phyloP scores from a whole-genome alignment of 1,140 invertebrate species.

The Polyergus mexicanus region DNA sequence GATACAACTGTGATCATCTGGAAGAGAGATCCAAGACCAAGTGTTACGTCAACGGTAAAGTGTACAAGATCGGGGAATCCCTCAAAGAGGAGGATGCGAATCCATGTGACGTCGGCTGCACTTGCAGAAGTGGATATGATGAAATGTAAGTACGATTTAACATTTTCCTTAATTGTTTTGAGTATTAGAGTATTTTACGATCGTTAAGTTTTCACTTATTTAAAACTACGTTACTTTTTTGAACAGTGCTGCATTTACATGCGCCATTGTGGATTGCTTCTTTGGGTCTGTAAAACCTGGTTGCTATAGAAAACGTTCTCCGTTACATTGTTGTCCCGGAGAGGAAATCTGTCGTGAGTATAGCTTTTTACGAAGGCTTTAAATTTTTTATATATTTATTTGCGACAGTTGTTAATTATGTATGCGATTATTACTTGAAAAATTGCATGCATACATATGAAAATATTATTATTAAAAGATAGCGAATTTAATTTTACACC shows the following conservation, averaged over 20 bases:
- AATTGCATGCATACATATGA: too few relatives aligned
- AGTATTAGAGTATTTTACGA: neutral
- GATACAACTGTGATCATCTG: constrained; percentile 73
- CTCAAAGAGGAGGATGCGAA: constrained; percentile 69
- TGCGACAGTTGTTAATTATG: neutral
- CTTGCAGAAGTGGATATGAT: neutral
- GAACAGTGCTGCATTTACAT: constrained; percentile 72
- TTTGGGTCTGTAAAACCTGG: neutral
- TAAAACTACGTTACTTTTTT: neutral
- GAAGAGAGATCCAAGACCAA: constrained; percentile 57
- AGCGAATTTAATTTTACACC: too few relatives aligned
- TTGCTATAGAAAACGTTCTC: constrained; percentile 61
- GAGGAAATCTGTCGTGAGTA: constrained; percentile 76
- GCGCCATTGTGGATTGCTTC: constrained; percentile 74
- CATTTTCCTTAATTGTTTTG: neutral
- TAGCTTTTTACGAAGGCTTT: neutral
- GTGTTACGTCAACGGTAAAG: constrained; percentile 74
- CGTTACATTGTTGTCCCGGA: constrained; percentile 65
- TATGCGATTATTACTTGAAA: too few relatives aligned
- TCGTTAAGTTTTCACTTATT: neutral
- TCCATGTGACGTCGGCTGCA: constrained; percentile 71
- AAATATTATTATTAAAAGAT: too few relatives aligned
- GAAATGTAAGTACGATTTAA: constrained; percentile 54
- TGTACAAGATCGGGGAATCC: constrained; percentile 64
- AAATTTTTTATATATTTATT: neutral